Evolutionary conservation across 2,797 vertebrate species (phyloP), one percentile per base, ranked within the genome.

Genomic region (Rhinogobio ventralis): DNA sequence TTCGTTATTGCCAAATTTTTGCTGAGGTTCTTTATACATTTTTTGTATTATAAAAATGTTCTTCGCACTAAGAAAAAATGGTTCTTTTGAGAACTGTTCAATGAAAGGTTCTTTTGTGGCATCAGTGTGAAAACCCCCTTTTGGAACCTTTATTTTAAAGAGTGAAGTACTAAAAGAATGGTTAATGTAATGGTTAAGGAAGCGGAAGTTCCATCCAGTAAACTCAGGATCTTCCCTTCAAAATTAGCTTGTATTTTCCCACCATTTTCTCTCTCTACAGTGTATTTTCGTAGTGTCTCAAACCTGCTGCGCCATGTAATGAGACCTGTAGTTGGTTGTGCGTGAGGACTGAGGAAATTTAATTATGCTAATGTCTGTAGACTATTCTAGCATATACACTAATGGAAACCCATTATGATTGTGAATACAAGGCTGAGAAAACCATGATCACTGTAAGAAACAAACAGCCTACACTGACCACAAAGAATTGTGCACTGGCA

Each of bases 341-440:
- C 7, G 1, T 25, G 74, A 76, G 13, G 53, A 17, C 74, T 6
- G 7, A 57, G 53, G 74, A 60, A 57, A 57, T 76, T 1, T 39
- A 25, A 77, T 77, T 77, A 39, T 77, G 74, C 36, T 77, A 60
- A 77, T 77, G 74, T 71, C 62, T 28, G 53, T 74, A 78, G 42
- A 83, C 51, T 66, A 75, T 83, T 51, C 23, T 1, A 30, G 51
- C 45, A 42, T 19, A 42, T 33, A 77, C 15, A 14, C 74, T 60
- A 60, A 77, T 77, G 23, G 23, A 25, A 42, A 60, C 4, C 14
- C 74, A 42, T 76, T 60, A 60, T 42, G 53, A 42, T 19, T 7
- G 53, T 60, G 36, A 76, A 76, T 3, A 23, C 74, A 60, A 25
- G 14, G 53, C 74, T 76, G 53, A 42, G 30, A 23, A 55, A 75